Base-by-base conservation (phyloP, 2,113 vertebrate species). In the Pedetes capensis region DNA sequence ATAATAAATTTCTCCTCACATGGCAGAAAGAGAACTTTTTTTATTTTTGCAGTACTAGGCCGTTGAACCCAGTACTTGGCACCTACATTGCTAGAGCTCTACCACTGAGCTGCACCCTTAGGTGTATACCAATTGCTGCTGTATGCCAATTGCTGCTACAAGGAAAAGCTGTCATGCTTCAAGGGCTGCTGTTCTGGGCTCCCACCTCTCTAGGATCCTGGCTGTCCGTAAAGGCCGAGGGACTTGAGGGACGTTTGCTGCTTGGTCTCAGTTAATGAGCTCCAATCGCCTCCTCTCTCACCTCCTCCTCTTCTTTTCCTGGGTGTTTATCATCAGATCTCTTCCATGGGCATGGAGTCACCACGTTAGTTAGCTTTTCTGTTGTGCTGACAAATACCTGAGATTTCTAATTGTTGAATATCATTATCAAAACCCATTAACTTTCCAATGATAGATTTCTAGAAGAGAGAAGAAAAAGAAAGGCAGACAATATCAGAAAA, bases 21-120 rank as follows among this genome's bases (percentile, higher is more conserved):
- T 94, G 78, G 25, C 39, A 89, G 57, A 82, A 85, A 80, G 49
- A 91, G n/a, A 89, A 66, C 14, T 27, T 42, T 74, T 57, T 75
- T 25, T 59, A n/a, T n/a, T n/a, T n/a, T n/a, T n/a, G n/a, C n/a
- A n/a, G n/a, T n/a, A n/a, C n/a, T n/a, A n/a, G n/a, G n/a, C n/a
- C n/a, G n/a, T n/a, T n/a, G n/a, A n/a, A n/a, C n/a, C n/a, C n/a
- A n/a, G n/a, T n/a, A n/a, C n/a, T n/a, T n/a, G n/a, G n/a, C n/a
- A n/a, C n/a, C n/a, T n/a, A n/a, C n/a, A n/a, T n/a, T n/a, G n/a
- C n/a, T n/a, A n/a, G n/a, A n/a, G n/a, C n/a, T n/a, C n/a, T n/a
- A n/a, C n/a, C n/a, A n/a, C n/a, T n/a, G n/a, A n/a, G n/a, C n/a
- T n/a, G n/a, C n/a, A n/a, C n/a, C n/a, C n/a, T n/a, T n/a, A n/a